Percentiles rank a stretch among this genome's conserved stretches.
These are phyloP conservation scores for Leptodactylus fallax DNA, from an alignment of 2,797 vertebrate species.

Conservation along the genomic window DNA sequence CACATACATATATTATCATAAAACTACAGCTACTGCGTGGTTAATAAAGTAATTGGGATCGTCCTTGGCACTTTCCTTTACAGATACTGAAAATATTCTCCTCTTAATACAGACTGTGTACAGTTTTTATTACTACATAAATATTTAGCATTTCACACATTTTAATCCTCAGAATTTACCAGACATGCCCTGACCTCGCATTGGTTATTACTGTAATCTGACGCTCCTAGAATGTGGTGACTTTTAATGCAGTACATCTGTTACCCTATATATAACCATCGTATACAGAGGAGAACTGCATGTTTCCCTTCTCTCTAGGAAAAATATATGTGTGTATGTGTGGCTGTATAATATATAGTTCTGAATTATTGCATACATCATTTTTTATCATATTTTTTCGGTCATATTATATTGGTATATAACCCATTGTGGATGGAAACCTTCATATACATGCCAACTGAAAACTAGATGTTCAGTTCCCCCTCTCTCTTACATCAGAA, in stretches of 20 bases:
- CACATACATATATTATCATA: no score
- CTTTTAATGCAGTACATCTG: constrained; percentile 44
- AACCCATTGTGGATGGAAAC: no score
- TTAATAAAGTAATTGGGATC: neutral
- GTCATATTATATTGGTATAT: no score
- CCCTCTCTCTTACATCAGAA: no score
- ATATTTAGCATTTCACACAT: constrained; percentile 38
- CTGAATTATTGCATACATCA: no score
- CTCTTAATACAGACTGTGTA: neutral
- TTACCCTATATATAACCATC: constrained; percentile 48
- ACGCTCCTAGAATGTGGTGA: constrained; percentile 11
- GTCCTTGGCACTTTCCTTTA: neutral
- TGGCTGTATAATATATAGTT: no score
- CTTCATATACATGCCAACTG: no score
- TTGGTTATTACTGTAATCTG: constrained; percentile 34
- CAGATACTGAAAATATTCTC: neutral
- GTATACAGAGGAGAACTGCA: neutral
- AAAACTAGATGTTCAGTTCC: no score
- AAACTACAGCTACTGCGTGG: no score
- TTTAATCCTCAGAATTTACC: constrained; percentile 19
- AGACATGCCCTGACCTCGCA: neutral
- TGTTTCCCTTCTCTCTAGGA: constrained; percentile 15
- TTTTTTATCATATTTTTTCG: no score
- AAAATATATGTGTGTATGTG: neutral
- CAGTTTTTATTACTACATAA: neutral